Percentiles rank a stretch among this genome's conserved stretches.
phyloP scores from a whole-genome alignment of 2,888 invertebrate genomes.

The Ophion costatus region DNA sequence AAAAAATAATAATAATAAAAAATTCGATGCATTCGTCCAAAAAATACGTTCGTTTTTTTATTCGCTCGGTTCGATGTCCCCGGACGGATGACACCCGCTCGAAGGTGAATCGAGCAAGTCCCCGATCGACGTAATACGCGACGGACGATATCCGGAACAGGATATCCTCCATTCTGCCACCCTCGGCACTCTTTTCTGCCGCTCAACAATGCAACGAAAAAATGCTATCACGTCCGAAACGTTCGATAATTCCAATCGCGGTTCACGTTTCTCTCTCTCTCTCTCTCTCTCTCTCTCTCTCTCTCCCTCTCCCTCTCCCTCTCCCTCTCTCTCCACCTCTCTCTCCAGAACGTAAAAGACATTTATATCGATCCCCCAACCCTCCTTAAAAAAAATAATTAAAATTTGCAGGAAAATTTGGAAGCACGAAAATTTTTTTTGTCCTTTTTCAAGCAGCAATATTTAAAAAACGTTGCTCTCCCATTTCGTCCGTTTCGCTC shows the following conservation, averaged over 20 bases:
- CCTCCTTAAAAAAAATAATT: too few species aligned
- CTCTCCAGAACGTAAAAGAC: too few species aligned
- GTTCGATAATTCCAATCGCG: conserved; percentile 69
- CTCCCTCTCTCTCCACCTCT: too few species aligned
- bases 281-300: too few species aligned
- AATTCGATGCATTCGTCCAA: conserved; percentile 37
- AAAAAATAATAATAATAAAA: neutral
- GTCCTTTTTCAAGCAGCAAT: conserved; percentile 1
- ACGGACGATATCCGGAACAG: conserved; percentile 60
- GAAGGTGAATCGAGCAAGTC: conserved; percentile 41
- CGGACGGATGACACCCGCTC: conserved; percentile 39
- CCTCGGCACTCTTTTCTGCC: conserved; percentile 53
- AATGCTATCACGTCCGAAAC: conserved; percentile 5
- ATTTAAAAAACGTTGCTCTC: conserved; percentile 1
- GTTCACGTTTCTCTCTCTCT: neutral
- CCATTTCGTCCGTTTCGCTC: conserved; percentile 21
- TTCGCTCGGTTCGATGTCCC: conserved; percentile 40
- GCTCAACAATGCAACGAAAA: conserved; percentile 4
- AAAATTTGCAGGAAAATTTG: too few species aligned
- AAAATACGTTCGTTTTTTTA: conserved; percentile 29
- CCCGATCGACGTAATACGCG: conserved; percentile 30
- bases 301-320: neutral
- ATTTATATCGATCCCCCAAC: too few species aligned
- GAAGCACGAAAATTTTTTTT: neutral
- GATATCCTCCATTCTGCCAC: conserved; percentile 69